phyloP scores from a whole-genome alignment of 2,113 vertebrate genomes.

The Motacilla alba region DNA sequence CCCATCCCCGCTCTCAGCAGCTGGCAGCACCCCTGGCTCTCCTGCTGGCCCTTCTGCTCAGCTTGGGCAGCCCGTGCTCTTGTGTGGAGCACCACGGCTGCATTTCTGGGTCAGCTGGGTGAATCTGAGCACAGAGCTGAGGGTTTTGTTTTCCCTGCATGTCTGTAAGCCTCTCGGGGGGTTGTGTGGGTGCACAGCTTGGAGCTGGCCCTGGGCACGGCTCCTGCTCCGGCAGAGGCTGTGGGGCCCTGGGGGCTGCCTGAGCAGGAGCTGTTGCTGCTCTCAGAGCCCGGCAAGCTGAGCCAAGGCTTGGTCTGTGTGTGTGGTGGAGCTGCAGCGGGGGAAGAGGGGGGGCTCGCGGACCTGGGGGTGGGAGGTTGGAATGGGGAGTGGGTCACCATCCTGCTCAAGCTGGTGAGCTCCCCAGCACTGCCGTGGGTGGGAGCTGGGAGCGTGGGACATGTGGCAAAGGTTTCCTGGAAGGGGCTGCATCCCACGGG shows the following conservation, averaged over 20 bases:
- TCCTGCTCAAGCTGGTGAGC: not conserved
- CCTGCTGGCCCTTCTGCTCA: not conserved
- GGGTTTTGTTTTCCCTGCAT: not conserved
- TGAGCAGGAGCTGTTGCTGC: not conserved
- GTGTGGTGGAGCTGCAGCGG: fast-evolving
- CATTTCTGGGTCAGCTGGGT: not conserved
- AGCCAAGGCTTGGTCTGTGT: not conserved
- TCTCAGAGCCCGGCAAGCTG: not conserved
- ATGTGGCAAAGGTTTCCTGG: not conserved
- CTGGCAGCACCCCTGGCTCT: not conserved
- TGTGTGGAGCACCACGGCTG: not conserved
- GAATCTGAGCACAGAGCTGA: fast-evolving
- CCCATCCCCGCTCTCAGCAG: not conserved
- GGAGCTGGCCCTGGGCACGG: not conserved
- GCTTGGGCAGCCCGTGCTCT: not conserved
- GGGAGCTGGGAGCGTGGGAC: not conserved
- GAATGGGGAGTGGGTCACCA: too few species aligned
- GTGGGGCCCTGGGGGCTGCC: not conserved
- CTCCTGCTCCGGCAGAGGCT: not conserved
- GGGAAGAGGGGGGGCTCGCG: fast-evolving
- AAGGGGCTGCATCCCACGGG: fast-evolving
- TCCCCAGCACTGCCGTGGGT: fast-evolving
- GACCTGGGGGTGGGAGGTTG: not conserved
- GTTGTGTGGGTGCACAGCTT: not conserved
- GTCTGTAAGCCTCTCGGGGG: not conserved